phyloP scores from a whole-genome alignment of 2,797 vertebrate species.

The Callimico goeldii region DNA sequence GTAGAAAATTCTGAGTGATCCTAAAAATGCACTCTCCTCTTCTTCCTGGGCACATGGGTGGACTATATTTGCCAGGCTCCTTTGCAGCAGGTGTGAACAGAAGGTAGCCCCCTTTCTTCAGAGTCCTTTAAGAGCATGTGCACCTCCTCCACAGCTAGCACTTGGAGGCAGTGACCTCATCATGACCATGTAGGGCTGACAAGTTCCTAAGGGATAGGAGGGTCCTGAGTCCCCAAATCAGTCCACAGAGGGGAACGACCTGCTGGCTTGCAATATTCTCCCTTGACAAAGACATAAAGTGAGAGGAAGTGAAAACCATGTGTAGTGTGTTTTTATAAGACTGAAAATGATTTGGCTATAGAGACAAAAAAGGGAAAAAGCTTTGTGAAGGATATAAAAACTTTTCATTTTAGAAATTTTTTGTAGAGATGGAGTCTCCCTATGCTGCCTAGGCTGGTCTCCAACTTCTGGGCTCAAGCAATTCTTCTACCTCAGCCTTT shows the following conservation, averaged over 20 bases:
- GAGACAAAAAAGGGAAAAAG: not conserved
- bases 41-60: not conserved
- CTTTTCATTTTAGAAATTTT: not conserved
- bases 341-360: not conserved
- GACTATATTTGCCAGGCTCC: not conserved
- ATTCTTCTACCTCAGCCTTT: not conserved
- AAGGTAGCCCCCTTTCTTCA: not conserved
- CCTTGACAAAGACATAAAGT: not conserved
- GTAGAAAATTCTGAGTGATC: not conserved
- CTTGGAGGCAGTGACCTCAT: not conserved
- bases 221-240: not conserved
- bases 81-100: not conserved
- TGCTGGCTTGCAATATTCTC: not conserved
- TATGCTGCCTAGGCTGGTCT: not conserved
- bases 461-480: not conserved
- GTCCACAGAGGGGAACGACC: not conserved
- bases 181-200: rapidly evolving
- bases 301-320: not conserved
- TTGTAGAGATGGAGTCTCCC: not conserved
- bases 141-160: not conserved
- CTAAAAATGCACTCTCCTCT: not conserved
- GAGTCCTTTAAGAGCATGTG: not conserved
- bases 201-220: not conserved
- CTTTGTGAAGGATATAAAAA: not conserved
- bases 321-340: not conserved